phyloP scores from a whole-genome alignment of 2,888 invertebrate genomes.

The Athalia cordata region DNA sequence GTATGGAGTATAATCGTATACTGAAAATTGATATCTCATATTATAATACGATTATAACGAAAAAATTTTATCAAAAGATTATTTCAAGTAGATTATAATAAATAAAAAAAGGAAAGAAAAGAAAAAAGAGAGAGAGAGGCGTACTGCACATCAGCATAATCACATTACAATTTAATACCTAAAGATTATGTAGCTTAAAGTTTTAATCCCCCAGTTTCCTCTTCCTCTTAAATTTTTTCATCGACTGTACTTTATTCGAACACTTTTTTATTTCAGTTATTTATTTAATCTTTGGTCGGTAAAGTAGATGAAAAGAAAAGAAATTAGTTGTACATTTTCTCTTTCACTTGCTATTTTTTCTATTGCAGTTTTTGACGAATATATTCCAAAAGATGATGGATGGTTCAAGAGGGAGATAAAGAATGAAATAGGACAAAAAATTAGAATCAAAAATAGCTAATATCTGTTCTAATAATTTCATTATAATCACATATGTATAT shows the following conservation, averaged over 20 bases:
- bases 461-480: neutral
- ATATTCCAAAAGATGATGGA: too few species aligned
- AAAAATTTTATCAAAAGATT: too few species aligned
- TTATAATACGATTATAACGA: too few species aligned
- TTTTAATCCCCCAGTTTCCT: too few species aligned
- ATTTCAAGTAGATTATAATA: too few species aligned
- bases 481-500: neutral
- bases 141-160: too few species aligned
- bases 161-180: neutral
- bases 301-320: neutral
- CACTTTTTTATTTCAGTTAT: neutral
- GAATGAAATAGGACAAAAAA: neutral
- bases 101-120: neutral
- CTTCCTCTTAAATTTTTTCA: neutral
- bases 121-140: neutral
- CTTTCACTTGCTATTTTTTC: too few species aligned
- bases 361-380: too few species aligned
- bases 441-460: neutral
- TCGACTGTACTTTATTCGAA: neutral
- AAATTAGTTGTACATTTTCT: neutral
- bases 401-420: too few species aligned
- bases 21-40: too few species aligned
- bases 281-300: neutral
- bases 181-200: too few species aligned
- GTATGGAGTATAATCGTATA: too few species aligned